Evolutionary conservation across 2,797 vertebrate genomes (phyloP), one percentile per base, ranked within the genome.

Genomic region (Lateolabrax maculatus): DNA sequence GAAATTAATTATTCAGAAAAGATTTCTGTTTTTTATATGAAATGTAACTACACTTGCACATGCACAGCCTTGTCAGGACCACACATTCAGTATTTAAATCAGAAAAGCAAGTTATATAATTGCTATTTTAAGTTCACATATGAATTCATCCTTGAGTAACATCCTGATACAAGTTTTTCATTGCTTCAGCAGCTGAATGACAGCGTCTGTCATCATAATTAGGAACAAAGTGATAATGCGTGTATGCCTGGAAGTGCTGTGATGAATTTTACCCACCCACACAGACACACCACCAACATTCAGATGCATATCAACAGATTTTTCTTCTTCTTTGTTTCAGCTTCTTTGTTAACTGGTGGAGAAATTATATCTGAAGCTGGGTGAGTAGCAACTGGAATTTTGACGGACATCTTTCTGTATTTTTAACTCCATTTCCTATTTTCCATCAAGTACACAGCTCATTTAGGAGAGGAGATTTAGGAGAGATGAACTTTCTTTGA

Each of bases 331-430:
- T 9, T 39, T 85, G 51, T 88, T 90, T 77, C 86, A 95, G 94
- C 94, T 13, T 91, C 85, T 71, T 76, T 53, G 39, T 73, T 95
- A 69, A 85, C 82, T 52, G 48, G 3, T 37, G 87, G 66, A 63
- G 72, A 84, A 39, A 60, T 70, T 63, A 37, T 55, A 39, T 36
- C 75, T 77, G 77, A 61, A 52, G 55, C 80, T 71, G 81, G 88
- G 95, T 96, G 80, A 94, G 95, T 89, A 58, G 27, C 19, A 75
- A 31, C 56, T 2, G 8, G 46, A 9, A 52, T 51, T 3, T 12
- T 10, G 23, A 43, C 23, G 56, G 12, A 5, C 4, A 13, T 2
- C 23, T 29, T 57, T 57, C 5, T 46, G 21, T 52, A 23, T 27
- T 29, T 77, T 60, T 18, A 27, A 23, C 13, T 48, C 1, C 4